Conservation (phyloP, 2,797 vertebrate species). For the Pogoniulus pusillus region DNA sequence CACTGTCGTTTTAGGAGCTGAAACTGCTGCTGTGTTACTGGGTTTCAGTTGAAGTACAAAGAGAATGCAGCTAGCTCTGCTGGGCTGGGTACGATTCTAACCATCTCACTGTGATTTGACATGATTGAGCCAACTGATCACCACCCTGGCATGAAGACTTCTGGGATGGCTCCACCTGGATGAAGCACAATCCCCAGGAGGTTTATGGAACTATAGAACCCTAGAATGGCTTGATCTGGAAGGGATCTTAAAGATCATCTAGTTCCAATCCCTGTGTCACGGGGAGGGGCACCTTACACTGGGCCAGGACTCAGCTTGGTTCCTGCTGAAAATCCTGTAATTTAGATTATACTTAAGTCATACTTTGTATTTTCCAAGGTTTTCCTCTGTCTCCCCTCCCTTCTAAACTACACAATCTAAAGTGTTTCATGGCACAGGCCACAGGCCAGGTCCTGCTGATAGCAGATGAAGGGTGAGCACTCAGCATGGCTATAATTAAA, state of each 20-base stretch:
- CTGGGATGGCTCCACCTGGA: neutral
- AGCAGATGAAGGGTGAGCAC: neutral
- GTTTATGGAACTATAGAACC: neutral
- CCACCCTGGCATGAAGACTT: rapidly evolving
- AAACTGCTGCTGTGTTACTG: neutral
- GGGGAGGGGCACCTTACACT: too few species aligned
- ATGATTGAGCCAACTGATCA: neutral
- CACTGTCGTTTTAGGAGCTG: neutral
- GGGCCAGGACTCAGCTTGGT: too few species aligned
- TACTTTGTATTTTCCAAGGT: neutral
- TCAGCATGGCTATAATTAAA: neutral
- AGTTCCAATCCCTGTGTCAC: too few species aligned
- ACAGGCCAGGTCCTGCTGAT: neutral
- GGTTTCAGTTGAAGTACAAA: neutral
- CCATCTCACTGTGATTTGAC: neutral
- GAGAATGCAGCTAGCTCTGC: neutral
- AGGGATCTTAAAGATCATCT: too few species aligned
- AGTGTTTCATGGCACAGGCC: rapidly evolving
- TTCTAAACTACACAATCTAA: rapidly evolving
- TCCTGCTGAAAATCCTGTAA: neutral
- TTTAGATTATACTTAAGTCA: too few species aligned
- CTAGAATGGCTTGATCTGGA: too few species aligned
- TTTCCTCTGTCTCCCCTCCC: neutral
- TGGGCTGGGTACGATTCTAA: neutral
- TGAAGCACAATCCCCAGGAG: neutral